Base-by-base conservation (phyloP, 1,140 invertebrate species). In the Aphaenogaster floridana region DNA sequence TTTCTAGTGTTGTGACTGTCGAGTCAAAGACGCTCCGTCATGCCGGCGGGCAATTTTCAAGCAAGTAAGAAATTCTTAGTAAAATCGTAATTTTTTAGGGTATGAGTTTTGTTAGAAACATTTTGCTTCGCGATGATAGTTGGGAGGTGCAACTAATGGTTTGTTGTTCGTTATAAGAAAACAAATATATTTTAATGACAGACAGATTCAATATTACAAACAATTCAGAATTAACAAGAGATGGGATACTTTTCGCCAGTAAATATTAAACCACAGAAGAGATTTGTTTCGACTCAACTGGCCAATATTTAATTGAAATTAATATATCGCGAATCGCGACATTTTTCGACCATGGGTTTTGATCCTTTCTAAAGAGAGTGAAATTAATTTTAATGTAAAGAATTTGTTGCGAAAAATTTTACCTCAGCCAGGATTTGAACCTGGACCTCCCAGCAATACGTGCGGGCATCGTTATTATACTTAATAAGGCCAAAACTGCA, bases 21-120 rank as follows among this genome's bases (percentile, higher is more conserved):
- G 13, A 13, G 1, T 71, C 52, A 8, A 34, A 86, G 36, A 15
- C 6, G 11, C n/a, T 52, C 2, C 54, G 52, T 17, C 71, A 90
- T 90, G 90, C 64, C 86, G 54, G 61, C 72, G 3, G 64, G 36
- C 64, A 45, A 79, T 63, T 21, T 90, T 13, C 69, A 86, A 4
- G 48, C 71, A 79, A 78, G 90, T 91, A 76, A 90, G 89, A 76
- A 17, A 36, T 3, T 57, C 11, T 17, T 11, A 13, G n/a, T 34
- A 66, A 5, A 84, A 77, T 15, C 39, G 7, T 8, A 50, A 69
- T 42, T 66, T 66, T 39, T 8, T 4, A 63, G 21, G 6, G n/a
- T 21, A 28, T 13, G 64, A 42, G 2, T 13, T 9, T 69, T n/a
- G 0, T 57, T 59, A 15, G 34, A 61, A 42, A 59, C 45, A 36